These are phyloP conservation scores for Xenopus tropicalis DNA, from an alignment of 2,113 vertebrate genomes.

Conservation along the genomic window UCB_Xtro_10.0 CM004452.2:39388501-39389000, in stretches of 20 bases:
- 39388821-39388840: not conserved
- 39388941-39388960: too few species aligned
- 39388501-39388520: conserved; percentile 40
- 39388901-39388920: too few species aligned
- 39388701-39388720: conserved; percentile 24
- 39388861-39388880: not conserved
- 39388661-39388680: conserved; percentile 38
- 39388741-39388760: too few species aligned
- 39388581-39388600: conserved; percentile 27
- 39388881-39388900: too few species aligned
- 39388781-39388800: conserved; percentile 3
- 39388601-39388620: conserved; percentile 33
- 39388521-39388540: conserved; percentile 39
- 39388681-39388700: conserved; percentile 40
- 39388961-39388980: too few species aligned
- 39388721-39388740: not conserved
- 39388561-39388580: conserved; percentile 16
- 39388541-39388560: conserved; percentile 33
- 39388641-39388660: conserved; percentile 38
- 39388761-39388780: not conserved
- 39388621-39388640: conserved; percentile 38
- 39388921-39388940: too few species aligned
- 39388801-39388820: not conserved
- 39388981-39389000: too few species aligned
- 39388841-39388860: not conserved